These are phyloP conservation scores for Bilobella aurantiaca DNA, from an alignment of 1,140 invertebrate genomes.

Conservation along the genomic window DNA sequence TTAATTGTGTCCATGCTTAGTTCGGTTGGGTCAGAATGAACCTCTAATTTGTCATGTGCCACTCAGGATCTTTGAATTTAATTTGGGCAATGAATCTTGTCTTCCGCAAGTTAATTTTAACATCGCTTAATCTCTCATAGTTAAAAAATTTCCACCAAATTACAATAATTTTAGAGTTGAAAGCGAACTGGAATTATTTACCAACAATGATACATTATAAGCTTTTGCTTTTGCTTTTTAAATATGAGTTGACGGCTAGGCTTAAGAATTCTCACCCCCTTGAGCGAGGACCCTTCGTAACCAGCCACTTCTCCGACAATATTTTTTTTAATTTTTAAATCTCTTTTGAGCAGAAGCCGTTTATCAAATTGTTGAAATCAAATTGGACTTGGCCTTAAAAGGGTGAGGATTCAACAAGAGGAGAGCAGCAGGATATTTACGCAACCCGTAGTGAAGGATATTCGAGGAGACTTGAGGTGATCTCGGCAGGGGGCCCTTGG, in stretches of 20 bases:
- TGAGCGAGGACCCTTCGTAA: no score
- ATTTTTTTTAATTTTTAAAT: no score
- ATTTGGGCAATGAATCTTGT: conserved; percentile 1
- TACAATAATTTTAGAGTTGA: neutral
- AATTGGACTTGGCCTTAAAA: conserved; percentile 33
- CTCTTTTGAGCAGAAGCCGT: no score
- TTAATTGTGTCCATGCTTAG: conserved; percentile 30
- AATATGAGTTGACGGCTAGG: no score
- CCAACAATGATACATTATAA: neutral
- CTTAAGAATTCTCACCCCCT: no score
- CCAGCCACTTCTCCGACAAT: no score
- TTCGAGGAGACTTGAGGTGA: conserved; percentile 21
- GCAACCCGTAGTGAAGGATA: conserved; percentile 28
- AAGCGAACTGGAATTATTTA: neutral
- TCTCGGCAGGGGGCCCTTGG: conserved; percentile 19
- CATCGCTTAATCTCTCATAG: no score
- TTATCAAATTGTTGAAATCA: conserved; percentile 5
- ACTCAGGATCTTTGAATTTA: conserved; percentile 27
- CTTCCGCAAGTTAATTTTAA: neutral
- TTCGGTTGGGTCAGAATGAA: conserved; percentile 15
- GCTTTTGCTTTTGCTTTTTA: neutral
- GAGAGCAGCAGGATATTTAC: conserved; percentile 34
- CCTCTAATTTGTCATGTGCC: conserved; percentile 34
- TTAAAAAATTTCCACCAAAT: no score
- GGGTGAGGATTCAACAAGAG: conserved; percentile 33